Base-by-base conservation (phyloP, 1,140 invertebrate genomes). In the Sesamia nonagrioides region DNA sequence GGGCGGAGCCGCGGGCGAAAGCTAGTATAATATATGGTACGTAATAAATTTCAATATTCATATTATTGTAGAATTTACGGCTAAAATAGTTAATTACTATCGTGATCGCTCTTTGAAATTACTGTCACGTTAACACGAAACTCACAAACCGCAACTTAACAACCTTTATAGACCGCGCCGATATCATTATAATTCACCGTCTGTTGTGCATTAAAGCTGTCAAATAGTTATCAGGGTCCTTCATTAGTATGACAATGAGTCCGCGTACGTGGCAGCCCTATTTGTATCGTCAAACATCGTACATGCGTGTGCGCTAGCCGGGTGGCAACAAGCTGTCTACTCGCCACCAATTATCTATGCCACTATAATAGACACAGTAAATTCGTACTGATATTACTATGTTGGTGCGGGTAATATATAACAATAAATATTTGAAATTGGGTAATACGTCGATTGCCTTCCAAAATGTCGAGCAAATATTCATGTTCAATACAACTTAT, bases 241-340 rank as follows among this genome's bases (percentile, higher is more conserved):
- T 17, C 45, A 35, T 50, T 61, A 60, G 71, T 74, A 60, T 74
- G 71, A 76, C 73, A 76, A 76, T 76, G 73, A 52, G 58, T 45
- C 6, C 27, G 15, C 33, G 73, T 17, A 61, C 58, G 73, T 50
- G 74, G 15, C 74, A 66, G 33, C 74, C 74, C 74, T 75, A 75
- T n/a, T 58, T 13, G 71, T 58, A 60, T 54, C 71, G 71, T 60
- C 71, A 56, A 60, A 56, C 52, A 56, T n/a, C 61, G 78, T 45
- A 21, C 37, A 15, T 54, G 66, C 37, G 73, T 50, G 56, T 58
- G 42, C 63, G 58, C 75, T 13, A 52, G 56, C 58, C 80, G 86
- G 82, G 17, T 90, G 89, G 89, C 86, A 89, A 89, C 87, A 88
- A 75, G 87, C 87, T 82, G 88, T 90, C 88, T 90, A 83, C 82